Percentiles rank a stretch among this genome's conserved stretches.
Conservation (phyloP, 2,888 invertebrate species). For the Protonemura montana region DNA sequence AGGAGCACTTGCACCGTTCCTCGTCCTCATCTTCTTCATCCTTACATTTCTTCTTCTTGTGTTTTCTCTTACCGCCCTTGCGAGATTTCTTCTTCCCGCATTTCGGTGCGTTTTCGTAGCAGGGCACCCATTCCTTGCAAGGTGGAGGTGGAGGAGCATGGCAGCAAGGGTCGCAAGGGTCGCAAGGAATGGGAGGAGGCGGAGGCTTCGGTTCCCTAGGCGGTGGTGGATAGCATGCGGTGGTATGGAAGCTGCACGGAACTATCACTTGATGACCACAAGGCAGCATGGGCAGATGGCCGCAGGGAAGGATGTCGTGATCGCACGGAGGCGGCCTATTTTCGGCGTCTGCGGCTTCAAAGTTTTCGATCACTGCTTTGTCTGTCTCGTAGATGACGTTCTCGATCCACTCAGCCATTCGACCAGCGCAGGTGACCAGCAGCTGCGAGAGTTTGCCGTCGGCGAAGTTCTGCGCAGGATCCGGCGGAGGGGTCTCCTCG, state of each 20-base stretch:
- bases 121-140: background rate
- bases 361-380: background rate
- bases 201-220: background rate
- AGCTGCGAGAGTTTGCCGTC: background rate
- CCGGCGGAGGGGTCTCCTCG: background rate
- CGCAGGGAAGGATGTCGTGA: background rate
- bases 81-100: background rate
- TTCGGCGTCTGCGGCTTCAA: background rate
- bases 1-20: background rate
- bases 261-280: background rate
- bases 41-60: background rate
- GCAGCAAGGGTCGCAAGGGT: background rate
- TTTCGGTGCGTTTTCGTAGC: background rate
- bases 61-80: background rate
- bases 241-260: background rate
- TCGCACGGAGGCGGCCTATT: background rate
- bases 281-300: background rate
- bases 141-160: background rate
- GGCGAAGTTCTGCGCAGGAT: background rate
- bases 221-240: background rate
- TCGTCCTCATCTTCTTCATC: background rate
- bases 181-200: background rate
- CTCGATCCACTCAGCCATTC: slow-evolving; percentile 15
- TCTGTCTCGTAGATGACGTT: background rate
- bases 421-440: background rate